Evolutionary conservation across 2,888 invertebrate species (phyloP).

Genomic region (Dasypolia templi): DNA sequence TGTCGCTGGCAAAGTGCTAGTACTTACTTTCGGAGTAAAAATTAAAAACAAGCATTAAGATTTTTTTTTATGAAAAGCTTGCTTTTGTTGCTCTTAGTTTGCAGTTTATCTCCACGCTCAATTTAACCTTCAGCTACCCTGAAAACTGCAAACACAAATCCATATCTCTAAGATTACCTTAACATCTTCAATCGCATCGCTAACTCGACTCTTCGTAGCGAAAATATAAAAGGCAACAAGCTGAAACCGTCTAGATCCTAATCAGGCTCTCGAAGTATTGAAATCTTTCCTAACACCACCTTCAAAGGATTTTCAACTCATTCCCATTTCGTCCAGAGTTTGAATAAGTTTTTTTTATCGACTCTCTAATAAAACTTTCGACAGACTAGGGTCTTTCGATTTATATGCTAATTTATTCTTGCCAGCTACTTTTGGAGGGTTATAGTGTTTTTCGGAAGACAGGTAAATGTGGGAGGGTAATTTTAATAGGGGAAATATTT

Average conservation of each 20-base stretch:
- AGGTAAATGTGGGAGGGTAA: conserved; percentile 26
- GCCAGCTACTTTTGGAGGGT: conserved; percentile 54
- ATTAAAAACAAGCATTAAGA: no score
- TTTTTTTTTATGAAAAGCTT: no score
- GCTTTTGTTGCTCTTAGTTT: neutral
- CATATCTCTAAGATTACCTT: conserved; percentile 15
- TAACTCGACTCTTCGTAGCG: conserved; percentile 2
- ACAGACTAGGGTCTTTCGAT: conserved; percentile 64
- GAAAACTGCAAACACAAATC: conserved; percentile 7
- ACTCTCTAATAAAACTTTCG: conserved; percentile 65
- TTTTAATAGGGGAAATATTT: conserved; percentile 9
- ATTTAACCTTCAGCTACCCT: neutral
- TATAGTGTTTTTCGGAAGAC: conserved; percentile 35
- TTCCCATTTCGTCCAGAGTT: conserved; percentile 63
- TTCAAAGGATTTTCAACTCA: conserved; percentile 67
- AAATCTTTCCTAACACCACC: conserved; percentile 57
- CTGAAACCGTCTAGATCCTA: conserved; percentile 56
- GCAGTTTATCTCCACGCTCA: neutral
- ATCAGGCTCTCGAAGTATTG: conserved; percentile 56
- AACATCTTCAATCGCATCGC: conserved; percentile 3
- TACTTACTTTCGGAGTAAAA: neutral
- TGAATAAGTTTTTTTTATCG: conserved; percentile 64
- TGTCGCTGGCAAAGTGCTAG: neutral
- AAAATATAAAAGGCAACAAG: conserved; percentile 46
- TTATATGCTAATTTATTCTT: conserved; percentile 68